Conservation (phyloP, 1,140 invertebrate species). For the Calosoma granatense region DNA sequence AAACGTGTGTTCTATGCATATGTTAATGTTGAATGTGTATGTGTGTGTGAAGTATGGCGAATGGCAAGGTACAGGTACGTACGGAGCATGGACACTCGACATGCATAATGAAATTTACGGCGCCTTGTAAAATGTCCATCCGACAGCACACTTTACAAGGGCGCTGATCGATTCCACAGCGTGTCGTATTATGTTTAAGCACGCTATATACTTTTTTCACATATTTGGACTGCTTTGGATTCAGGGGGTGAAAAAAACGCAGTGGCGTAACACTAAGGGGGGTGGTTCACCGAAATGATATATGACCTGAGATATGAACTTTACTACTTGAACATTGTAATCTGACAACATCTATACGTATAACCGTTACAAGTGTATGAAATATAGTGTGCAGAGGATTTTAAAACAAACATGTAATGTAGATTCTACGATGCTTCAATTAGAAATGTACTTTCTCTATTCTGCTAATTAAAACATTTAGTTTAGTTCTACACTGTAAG, state of each 20-base stretch:
- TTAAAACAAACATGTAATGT: too few relatives aligned
- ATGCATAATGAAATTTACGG: constrained; percentile 7
- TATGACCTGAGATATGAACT: too few relatives aligned
- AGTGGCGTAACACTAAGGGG: too few relatives aligned
- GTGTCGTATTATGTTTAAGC: not conserved
- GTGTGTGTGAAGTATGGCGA: not conserved
- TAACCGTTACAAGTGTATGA: too few relatives aligned
- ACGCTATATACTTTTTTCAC: constrained; percentile 3
- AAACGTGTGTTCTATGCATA: not conserved
- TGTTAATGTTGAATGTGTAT: not conserved
- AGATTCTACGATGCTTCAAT: too few relatives aligned
- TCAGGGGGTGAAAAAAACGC: not conserved
- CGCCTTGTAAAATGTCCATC: constrained; percentile 6
- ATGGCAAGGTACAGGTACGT: not conserved
- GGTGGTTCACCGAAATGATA: too few relatives aligned
- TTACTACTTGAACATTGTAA: too few relatives aligned
- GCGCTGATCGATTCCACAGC: constrained; percentile 1
- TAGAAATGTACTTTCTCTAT: too few relatives aligned
- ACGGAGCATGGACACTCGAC: not conserved
- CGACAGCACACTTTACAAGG: not conserved
- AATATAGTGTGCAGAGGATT: too few relatives aligned
- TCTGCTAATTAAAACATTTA: too few relatives aligned
- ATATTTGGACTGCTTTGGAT: not conserved
- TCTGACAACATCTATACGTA: too few relatives aligned
- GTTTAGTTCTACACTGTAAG: too few relatives aligned